Conservation (phyloP, 1,140 invertebrate species). For the Nephila pilipes region DNA sequence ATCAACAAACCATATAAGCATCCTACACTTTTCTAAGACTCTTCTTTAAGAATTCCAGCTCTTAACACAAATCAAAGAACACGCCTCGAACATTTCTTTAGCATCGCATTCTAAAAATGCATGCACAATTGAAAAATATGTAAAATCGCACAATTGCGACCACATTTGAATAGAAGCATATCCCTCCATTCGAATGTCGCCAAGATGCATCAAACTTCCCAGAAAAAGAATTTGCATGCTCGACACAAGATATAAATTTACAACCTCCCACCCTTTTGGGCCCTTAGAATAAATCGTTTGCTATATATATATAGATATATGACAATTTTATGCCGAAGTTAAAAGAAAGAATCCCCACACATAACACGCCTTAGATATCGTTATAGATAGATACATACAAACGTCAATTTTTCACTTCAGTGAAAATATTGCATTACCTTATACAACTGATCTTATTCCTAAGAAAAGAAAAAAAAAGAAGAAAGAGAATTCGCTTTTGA, state of each 20-base stretch:
- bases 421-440: constrained; percentile 63
- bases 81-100: no score
- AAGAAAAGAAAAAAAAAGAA: not conserved
- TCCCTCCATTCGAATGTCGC: not conserved
- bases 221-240: constrained; percentile 58
- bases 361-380: constrained; percentile 17
- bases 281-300: not conserved
- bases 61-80: no score
- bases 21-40: no score
- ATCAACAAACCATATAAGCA: no score
- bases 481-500: not conserved
- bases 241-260: constrained; percentile 41
- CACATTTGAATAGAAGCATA: constrained; percentile 39
- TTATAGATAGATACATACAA: constrained; percentile 66
- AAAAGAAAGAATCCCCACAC: constrained; percentile 46
- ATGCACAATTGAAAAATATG: not conserved
- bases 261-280: not conserved
- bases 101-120: not conserved
- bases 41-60: no score
- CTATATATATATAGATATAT: not conserved
- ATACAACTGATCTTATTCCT: constrained; percentile 45
- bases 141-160: constrained; percentile 16
- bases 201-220: constrained; percentile 43
- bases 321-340: constrained; percentile 41
- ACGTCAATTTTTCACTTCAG: constrained; percentile 68